Evolutionary conservation across 2,888 invertebrate genomes (phyloP), one percentile per base, ranked within the genome.

Genomic region (Acholoe squamosa): DNA sequence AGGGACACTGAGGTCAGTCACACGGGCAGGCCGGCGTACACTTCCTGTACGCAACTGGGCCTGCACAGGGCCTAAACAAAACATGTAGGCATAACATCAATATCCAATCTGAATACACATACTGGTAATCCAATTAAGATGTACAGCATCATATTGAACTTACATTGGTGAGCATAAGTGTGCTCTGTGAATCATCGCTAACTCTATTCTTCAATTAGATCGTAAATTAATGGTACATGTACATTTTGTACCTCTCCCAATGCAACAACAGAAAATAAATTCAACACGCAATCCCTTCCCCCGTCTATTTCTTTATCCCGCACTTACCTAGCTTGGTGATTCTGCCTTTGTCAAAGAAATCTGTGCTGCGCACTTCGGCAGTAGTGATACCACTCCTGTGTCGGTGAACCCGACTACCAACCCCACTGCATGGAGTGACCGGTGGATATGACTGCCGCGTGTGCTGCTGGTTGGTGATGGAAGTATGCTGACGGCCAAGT

Each of bases 1-100:
- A 12, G 94, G 92, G 3, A 94, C 92, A 12, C 94, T 94, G 0
- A 94, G 77, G 84, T 93, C 92, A n/a, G 92, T 92, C 43, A 94
- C 67, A 1, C 92, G 92, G 12, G 91, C 67, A 0, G 93, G 93
- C 34, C 90, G 92, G 54, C 92, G 92, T 7, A 93, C 93, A 14
- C 90, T 89, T 19, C 93, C 93, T 34, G 92, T 91, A 28, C 94
- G 90, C 31, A 94, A 91, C 71, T 93, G 92, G 77, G 93, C 92
- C 91, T 93, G 94, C 92, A 93, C 92, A 0, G 93, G 92, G 54
- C 94, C 94, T 94, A 89, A 1, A 91, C 61, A 71, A 10, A 43
- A 43, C 43, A 43, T 10, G 43, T 43, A 43, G 43, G 10, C 10
- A 43, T 43, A n/a, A n/a, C n/a, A n/a, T n/a, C n/a, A n/a, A n/a